A percentile compares a stretch with the other conserved stretches of the same genome.
Evolutionary conservation across 2,888 invertebrate species (phyloP).

Genomic region (Sarcophaga subvicina): DNA sequence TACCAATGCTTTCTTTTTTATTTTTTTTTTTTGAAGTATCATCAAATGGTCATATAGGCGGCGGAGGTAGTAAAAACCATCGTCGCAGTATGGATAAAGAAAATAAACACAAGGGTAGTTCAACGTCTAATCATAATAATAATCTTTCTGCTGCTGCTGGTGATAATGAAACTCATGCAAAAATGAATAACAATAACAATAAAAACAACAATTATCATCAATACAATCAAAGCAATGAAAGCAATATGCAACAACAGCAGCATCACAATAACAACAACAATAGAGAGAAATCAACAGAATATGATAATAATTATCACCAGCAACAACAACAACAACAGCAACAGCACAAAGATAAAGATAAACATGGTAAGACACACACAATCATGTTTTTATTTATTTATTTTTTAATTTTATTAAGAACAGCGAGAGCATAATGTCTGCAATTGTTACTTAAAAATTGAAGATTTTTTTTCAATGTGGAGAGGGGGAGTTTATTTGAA

Average conservation of each 20-base stretch:
- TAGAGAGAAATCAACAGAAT: constrained; percentile 77
- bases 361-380: constrained; percentile 69
- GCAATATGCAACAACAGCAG: constrained; percentile 71
- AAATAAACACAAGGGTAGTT: constrained; percentile 70
- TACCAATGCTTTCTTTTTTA: constrained; percentile 2
- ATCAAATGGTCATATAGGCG: constrained; percentile 76
- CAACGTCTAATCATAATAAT: constrained; percentile 67
- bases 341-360: constrained; percentile 71
- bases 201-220: constrained; percentile 75
- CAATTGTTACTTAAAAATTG: no score
- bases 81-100: constrained; percentile 81
- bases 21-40: constrained; percentile 71
- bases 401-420: no score
- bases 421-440: no score
- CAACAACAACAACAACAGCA: constrained; percentile 73
- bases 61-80: constrained; percentile 76
- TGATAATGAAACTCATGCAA: constrained; percentile 72
- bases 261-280: constrained; percentile 72
- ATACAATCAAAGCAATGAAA: constrained; percentile 70
- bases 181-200: constrained; percentile 71
- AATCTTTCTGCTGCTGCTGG: constrained; percentile 62
- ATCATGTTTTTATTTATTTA: not conserved
- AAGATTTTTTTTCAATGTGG: no score
- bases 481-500: no score
- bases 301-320: constrained; percentile 74